These are phyloP conservation scores for Gavialis gangeticus DNA, from an alignment of 2,113 vertebrate genomes.

Conservation along the genomic window DNA sequence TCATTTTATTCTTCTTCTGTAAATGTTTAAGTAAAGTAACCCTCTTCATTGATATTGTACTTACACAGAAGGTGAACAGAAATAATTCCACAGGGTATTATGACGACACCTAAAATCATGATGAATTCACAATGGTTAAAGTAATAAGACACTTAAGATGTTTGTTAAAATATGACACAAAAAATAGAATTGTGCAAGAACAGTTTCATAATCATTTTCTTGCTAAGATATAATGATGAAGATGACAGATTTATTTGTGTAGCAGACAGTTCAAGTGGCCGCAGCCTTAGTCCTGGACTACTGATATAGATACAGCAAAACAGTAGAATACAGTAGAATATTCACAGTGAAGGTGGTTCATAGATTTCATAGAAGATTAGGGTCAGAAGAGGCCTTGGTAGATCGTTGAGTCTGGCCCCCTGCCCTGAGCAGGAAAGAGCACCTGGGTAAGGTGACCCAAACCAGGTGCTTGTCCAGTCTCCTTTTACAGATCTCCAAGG, in stretches of 20 bases:
- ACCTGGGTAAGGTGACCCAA: too few relatives aligned
- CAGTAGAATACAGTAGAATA: neutral
- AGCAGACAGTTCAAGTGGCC: neutral
- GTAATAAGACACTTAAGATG: neutral
- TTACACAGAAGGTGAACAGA: neutral
- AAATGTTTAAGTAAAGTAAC: neutral
- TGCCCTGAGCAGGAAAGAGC: too few relatives aligned
- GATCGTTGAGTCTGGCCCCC: too few relatives aligned
- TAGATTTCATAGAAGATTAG: neutral
- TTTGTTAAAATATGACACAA: neutral
- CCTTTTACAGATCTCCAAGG: too few relatives aligned
- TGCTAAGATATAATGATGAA: neutral
- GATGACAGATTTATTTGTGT: neutral
- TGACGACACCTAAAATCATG: too few relatives aligned
- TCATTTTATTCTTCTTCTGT: neutral
- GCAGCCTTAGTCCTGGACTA: neutral
- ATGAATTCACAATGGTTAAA: neutral
- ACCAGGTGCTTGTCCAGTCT: too few relatives aligned
- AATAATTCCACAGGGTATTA: too few relatives aligned
- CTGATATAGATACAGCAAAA: neutral
- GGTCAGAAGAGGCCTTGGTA: too few relatives aligned
- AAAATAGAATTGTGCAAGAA: neutral
- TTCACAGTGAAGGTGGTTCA: neutral
- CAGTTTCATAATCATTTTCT: neutral
- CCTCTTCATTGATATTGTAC: neutral